Evolutionary conservation across 2,888 invertebrate species (phyloP), one percentile per base, ranked within the genome.

Genomic region (Tryphoninae sp.): DNA sequence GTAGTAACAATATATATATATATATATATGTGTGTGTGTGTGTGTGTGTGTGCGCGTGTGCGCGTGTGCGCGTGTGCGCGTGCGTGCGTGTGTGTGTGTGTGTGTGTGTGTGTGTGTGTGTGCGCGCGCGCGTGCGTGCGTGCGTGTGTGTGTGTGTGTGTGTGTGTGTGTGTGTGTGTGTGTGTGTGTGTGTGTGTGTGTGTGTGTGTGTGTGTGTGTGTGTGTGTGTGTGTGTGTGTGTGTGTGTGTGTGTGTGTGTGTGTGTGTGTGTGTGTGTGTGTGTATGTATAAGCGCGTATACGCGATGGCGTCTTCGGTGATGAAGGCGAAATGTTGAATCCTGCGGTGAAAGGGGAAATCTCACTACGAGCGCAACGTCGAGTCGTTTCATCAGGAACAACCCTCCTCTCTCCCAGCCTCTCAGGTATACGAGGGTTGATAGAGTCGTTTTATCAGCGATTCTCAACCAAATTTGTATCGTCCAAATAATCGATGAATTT

Each of bases 381-480:
- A 62, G 76, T 78, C 73, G 62, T 76, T 79, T 81, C 68, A 81
- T 83, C 81, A 76, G 49, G 58, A 68, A 58, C 67, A 73, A 62
- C 65, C 83, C 67, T 40, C 64, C 81, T 69, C 33, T 19, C 33
- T 6, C 33, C 33, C 26, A 6, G 6, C 33, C 33, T 59, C n/a
- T 58, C 62, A 13, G 69, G 22, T 22, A 49, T 61, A 16, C 53
- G 22, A 33, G 51, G 69, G 69, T 64, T 42, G 58, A 58, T 61
- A 42, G 26, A 7, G 45, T 59, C 45, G 11, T 40, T 67, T 55
- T 55, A 40, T 55, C 68, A 75, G 58, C 33, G 75, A 26, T 59
- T 68, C 62, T 64, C 62, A 64, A 19, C 33, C 59, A 19, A 13
- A 11, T 64, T 64, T 19, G 33, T 16, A 33, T 49, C 19, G 22